phyloP scores from a whole-genome alignment of 2,113 vertebrate genomes.

The Colinus virginianus region DNA sequence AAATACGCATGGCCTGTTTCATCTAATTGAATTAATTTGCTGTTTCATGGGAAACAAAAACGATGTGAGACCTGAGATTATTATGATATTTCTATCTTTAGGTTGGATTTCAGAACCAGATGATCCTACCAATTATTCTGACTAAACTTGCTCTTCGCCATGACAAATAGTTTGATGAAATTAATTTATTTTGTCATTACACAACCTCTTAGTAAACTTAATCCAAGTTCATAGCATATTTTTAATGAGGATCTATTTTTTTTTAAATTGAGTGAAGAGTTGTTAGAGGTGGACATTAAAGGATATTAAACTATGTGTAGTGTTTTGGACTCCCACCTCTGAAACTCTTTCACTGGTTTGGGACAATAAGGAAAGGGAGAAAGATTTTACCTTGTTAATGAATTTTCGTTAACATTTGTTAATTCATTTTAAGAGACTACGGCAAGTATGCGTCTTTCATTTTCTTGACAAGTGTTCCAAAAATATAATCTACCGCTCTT shows the following conservation, averaged over 20 bases:
- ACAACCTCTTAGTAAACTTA: background rate
- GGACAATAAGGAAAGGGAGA: background rate
- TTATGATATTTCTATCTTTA: background rate
- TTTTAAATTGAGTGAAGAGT: background rate
- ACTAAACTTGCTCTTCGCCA: background rate
- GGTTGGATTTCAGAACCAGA: background rate
- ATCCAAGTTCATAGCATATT: background rate
- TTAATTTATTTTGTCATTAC: background rate
- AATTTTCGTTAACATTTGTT: background rate
- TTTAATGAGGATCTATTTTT: background rate
- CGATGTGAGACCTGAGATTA: background rate
- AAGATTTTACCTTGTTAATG: background rate
- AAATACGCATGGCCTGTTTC: background rate
- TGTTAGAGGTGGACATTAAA: background rate
- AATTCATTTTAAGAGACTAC: background rate
- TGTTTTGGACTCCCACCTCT: background rate
- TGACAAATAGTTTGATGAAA: background rate
- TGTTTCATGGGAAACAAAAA: background rate
- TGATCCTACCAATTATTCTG: background rate
- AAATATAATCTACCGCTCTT: background rate
- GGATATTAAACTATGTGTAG: background rate
- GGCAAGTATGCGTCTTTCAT: background rate
- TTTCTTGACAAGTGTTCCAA: background rate
- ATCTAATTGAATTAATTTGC: conserved; percentile 43
- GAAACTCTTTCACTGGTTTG: background rate